Percentiles rank a stretch among this genome's conserved stretches.
Conservation (phyloP, 2,113 vertebrate genomes). For the Atlantisia rogersi region DNA sequence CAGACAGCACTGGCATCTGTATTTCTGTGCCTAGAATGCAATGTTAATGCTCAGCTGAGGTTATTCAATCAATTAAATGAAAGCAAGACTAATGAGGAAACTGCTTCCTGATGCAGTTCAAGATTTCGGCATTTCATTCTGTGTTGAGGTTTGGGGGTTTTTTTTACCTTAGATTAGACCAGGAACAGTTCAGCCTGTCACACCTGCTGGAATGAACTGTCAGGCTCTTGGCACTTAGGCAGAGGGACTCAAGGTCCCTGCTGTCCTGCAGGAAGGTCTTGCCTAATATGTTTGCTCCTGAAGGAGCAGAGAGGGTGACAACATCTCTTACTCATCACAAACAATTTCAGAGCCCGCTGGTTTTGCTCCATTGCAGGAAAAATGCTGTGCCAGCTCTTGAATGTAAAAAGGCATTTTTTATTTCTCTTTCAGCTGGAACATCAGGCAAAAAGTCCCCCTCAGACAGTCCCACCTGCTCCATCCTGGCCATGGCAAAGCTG, state of each 20-base stretch:
- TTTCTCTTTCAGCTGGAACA: slow-evolving; percentile 62
- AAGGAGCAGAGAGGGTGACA: background rate
- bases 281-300: background rate
- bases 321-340: background rate
- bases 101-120: background rate
- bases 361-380: background rate
- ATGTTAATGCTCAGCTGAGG: background rate
- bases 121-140: background rate
- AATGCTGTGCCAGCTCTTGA: background rate
- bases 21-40: background rate
- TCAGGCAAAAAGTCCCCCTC: slow-evolving; percentile 75
- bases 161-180: background rate
- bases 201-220: background rate
- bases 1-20: background rate
- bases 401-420: background rate
- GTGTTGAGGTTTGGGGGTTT: background rate
- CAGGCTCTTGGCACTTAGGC: background rate
- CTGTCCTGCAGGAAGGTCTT: background rate
- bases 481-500: slow-evolving; percentile 72
- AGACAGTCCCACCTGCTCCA: slow-evolving; percentile 69
- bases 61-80: background rate
- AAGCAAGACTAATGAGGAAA: background rate
- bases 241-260: background rate
- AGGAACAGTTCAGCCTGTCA: background rate
- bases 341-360: background rate